A percentile compares a stretch with the other conserved stretches of the same genome.
These are phyloP conservation scores for Ernsta delagoae DNA, from an alignment of 2,888 invertebrate species.

Conservation along the genomic window DNA sequence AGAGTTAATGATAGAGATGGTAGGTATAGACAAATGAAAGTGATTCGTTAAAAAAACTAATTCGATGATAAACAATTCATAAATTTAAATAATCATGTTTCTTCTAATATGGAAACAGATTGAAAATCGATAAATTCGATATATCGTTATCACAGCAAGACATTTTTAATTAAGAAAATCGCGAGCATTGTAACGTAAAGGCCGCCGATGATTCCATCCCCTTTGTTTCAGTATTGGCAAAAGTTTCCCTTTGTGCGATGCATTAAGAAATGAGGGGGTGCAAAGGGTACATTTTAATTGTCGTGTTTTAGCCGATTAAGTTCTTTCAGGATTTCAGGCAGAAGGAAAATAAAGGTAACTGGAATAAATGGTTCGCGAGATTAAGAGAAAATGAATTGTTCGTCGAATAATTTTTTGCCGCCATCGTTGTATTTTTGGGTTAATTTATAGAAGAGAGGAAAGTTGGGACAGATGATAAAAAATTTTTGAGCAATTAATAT, in stretches of 20 bases:
- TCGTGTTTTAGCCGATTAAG: constrained; percentile 48
- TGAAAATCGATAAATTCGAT: neutral
- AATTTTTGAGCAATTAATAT: neutral
- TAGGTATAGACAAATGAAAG: no score
- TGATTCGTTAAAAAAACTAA: no score
- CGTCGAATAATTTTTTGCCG: constrained; percentile 4
- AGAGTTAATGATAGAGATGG: no score
- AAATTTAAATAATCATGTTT: no score
- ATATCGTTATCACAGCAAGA: constrained; percentile 55
- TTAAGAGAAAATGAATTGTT: constrained; percentile 31
- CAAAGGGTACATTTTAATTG: constrained; percentile 40
- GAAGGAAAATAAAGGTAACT: constrained; percentile 25
- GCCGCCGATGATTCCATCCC: constrained; percentile 68
- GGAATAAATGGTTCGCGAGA: constrained; percentile 22
- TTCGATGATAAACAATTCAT: no score
- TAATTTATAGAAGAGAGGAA: constrained; percentile 6
- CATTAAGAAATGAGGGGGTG: constrained; percentile 64
- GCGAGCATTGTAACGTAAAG: constrained; percentile 57
- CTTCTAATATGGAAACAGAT: neutral
- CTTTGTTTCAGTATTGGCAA: constrained; percentile 52
- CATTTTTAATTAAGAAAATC: constrained; percentile 82
- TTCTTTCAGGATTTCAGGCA: constrained; percentile 34
- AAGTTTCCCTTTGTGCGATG: constrained; percentile 58
- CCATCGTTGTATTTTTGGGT: neutral
- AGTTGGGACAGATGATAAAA: neutral